Percentiles rank a stretch among this genome's conserved stretches.
These are phyloP conservation scores for Colistium nudipinnis DNA, from an alignment of 2,113 vertebrate genomes.

Conservation along the genomic window DNA sequence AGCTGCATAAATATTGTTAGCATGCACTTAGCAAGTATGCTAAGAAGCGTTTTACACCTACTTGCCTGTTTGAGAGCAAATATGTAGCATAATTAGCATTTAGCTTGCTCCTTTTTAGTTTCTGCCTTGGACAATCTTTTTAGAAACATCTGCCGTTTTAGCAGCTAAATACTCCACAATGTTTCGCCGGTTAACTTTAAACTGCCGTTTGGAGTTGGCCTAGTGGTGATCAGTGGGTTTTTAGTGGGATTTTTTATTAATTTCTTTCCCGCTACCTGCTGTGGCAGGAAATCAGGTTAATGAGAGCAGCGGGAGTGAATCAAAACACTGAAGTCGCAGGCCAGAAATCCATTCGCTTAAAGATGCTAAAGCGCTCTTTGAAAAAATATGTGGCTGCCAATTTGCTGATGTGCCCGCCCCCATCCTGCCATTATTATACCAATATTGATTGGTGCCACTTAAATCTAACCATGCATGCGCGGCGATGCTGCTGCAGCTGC, in stretches of 20 bases:
- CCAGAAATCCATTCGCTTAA: neutral
- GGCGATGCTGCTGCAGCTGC: neutral
- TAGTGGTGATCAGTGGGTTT: neutral
- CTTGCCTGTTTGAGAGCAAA: neutral
- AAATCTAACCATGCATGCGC: slow-evolving; percentile 6
- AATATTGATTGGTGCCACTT: slow-evolving; percentile 9
- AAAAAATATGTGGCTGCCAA: neutral
- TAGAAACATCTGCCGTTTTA: neutral
- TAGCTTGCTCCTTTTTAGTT: neutral
- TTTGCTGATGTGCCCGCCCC: too few relatives aligned
- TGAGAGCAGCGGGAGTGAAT: neutral
- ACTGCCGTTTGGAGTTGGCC: neutral
- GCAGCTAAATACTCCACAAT: neutral
- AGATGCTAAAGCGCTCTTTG: neutral
- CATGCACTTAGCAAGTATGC: too few relatives aligned
- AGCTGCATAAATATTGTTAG: too few relatives aligned
- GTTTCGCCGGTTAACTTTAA: neutral
- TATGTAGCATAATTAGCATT: neutral
- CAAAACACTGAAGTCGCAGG: neutral
- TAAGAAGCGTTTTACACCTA: neutral
- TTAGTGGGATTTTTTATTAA: too few relatives aligned
- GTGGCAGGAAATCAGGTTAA: neutral
- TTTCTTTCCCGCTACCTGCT: neutral
- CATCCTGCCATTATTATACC: neutral
- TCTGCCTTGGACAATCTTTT: neutral